A percentile compares a stretch with the other conserved stretches of the same genome.
Conservation (phyloP, 1,140 invertebrate species). For the Phymorhynchus buccinoides region DNA sequence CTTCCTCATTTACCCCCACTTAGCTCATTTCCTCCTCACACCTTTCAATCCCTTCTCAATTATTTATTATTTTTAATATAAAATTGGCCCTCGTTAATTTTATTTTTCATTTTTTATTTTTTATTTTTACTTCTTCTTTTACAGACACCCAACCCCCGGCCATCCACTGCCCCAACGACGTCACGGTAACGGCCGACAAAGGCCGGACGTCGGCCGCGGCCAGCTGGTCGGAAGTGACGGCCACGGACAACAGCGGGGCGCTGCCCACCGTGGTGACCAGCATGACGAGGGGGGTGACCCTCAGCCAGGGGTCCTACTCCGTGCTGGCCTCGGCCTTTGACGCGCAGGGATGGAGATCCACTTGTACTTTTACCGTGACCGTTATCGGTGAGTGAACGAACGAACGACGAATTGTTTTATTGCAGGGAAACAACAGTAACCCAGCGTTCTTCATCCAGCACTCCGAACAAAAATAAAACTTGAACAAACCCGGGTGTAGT, state of each 20-base stretch:
- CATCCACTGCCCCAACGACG: constrained; percentile 47
- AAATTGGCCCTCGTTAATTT: too few species aligned
- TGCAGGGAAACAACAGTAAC: too few species aligned
- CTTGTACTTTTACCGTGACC: constrained; percentile 53
- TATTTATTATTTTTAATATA: too few species aligned
- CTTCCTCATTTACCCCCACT: too few species aligned
- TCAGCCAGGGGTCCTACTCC: constrained; percentile 50
- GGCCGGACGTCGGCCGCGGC: constrained; percentile 49
- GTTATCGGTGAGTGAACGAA: constrained; percentile 56
- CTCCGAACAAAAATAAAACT: too few species aligned
- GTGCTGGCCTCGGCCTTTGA: constrained; percentile 57
- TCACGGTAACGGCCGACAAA: constrained; percentile 41
- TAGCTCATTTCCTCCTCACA: too few species aligned
- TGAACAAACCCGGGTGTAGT: too few species aligned
- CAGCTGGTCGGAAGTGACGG: constrained; percentile 44
- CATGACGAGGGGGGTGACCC: constrained; percentile 50
- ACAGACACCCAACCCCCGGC: constrained; percentile 50
- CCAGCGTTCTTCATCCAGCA: too few species aligned
- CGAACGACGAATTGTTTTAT: too few species aligned
- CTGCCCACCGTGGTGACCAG: constrained; percentile 47
- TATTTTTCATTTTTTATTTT: too few species aligned
- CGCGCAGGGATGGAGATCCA: constrained; percentile 33
- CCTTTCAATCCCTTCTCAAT: too few species aligned
- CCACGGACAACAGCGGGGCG: constrained; percentile 51
- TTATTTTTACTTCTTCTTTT: too few species aligned